Conservation (phyloP, 2,797 vertebrate genomes). For the Huso huso region DNA sequence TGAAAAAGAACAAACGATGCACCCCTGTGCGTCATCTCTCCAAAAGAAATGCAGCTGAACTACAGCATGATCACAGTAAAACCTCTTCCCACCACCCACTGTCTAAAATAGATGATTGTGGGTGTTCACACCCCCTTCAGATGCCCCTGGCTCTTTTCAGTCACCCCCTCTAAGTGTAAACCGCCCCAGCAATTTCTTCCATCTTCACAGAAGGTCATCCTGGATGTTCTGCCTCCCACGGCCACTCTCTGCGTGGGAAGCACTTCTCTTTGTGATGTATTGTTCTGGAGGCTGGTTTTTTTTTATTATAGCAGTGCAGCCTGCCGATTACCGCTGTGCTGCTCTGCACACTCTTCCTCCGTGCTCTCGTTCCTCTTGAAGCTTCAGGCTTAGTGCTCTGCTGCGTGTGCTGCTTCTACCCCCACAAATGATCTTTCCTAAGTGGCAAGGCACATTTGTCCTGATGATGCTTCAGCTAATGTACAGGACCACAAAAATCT, state of each 20-base stretch:
- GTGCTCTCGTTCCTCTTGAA: neutral
- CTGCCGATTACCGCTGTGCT: constrained; percentile 13
- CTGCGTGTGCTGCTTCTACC: neutral
- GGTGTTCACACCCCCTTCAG: constrained; percentile 45
- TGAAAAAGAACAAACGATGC: too few species aligned
- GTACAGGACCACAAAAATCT: too few species aligned
- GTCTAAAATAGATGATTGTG: constrained; percentile 23
- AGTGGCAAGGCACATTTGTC: too few species aligned
- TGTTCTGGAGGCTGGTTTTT: neutral
- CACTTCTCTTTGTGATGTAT: neutral
- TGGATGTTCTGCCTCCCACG: constrained; percentile 6
- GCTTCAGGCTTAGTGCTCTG: neutral
- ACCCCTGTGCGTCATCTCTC: too few species aligned
- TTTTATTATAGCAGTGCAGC: too few species aligned
- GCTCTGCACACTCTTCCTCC: constrained; percentile 8
- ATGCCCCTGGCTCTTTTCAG: constrained; percentile 21
- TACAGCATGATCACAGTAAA: too few species aligned
- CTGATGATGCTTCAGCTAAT: too few species aligned
- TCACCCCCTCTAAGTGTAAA: neutral
- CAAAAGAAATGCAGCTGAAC: too few species aligned
- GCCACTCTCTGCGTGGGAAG: constrained; percentile 1
- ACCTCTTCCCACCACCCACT: too few species aligned
- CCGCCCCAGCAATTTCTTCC: constrained; percentile 9
- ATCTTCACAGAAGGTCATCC: constrained; percentile 19
- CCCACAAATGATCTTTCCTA: too few species aligned